A percentile compares a stretch with the other conserved stretches of the same genome.
Conservation (phyloP, 2,113 vertebrate species). For the Ranitomeya imitator region DNA sequence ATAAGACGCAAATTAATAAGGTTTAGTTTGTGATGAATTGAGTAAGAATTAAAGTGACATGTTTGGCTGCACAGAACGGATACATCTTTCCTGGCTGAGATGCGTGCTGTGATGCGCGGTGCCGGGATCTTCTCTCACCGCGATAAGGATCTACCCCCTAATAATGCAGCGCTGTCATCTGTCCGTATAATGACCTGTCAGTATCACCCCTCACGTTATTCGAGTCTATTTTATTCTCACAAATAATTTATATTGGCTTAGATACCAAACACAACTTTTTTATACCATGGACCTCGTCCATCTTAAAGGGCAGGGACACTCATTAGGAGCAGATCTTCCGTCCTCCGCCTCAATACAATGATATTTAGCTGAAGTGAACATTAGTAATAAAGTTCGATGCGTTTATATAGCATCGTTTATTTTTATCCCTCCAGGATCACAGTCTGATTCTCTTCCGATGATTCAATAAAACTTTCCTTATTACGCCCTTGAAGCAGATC, state of each 20-base stretch:
- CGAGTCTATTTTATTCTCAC: not conserved
- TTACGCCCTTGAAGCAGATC: conserved; percentile 31
- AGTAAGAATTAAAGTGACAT: not conserved
- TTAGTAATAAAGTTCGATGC: conserved; percentile 13
- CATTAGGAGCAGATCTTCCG: not conserved
- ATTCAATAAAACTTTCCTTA: conserved; percentile 54
- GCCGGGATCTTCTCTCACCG: not conserved
- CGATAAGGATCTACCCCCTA: not conserved
- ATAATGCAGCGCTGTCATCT: not conserved
- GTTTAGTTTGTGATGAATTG: not conserved
- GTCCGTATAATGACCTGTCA: not conserved
- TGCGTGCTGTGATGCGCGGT: not conserved
- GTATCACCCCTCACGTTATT: not conserved
- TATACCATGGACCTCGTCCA: not conserved
- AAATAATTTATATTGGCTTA: not conserved
- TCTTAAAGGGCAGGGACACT: not conserved
- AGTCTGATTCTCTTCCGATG: conserved; percentile 38
- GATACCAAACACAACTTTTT: not conserved
- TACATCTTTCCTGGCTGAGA: not conserved
- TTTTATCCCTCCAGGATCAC: conserved; percentile 41
- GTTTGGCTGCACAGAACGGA: not conserved
- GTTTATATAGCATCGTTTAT: conserved; percentile 43
- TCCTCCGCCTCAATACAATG: not conserved
- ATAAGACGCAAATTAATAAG: not conserved
- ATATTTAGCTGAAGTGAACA: conserved; percentile 24